A percentile compares a stretch with the other conserved stretches of the same genome.
Conservation (phyloP, 2,888 invertebrate species). For the Ariolimax columbianus region DNA sequence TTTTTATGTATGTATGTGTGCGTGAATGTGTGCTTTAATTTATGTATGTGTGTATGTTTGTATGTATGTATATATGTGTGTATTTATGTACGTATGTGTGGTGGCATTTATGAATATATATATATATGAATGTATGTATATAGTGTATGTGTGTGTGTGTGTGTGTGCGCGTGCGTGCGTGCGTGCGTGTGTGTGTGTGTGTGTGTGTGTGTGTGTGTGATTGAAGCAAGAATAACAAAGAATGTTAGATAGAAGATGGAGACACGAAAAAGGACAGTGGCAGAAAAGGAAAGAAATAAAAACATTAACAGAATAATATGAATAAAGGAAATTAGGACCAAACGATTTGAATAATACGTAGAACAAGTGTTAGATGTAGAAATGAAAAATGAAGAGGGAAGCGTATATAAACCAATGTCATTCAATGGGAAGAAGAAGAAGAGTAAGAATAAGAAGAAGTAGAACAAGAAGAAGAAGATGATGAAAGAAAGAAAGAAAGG, state of each 20-base stretch:
- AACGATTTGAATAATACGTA: neutral
- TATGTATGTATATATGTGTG: neutral
- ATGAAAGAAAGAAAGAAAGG: neutral
- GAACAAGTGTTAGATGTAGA: no score
- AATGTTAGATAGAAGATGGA: no score
- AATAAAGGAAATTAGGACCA: neutral
- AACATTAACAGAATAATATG: neutral
- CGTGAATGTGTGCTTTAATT: neutral
- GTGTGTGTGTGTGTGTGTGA: neutral
- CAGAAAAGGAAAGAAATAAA: neutral
- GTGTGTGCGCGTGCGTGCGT: neutral
- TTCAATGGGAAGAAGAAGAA: no score
- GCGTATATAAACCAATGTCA: no score
- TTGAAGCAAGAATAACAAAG: no score
- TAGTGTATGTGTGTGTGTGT: neutral
- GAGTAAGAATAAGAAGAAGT: no score
- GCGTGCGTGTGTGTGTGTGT: neutral
- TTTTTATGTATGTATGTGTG: neutral
- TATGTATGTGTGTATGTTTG: neutral
- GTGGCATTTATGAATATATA: neutral
- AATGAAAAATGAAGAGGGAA: no score
- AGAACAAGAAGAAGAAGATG: neutral
- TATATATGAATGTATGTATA: neutral
- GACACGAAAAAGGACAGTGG: no score
- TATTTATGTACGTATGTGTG: constrained; percentile 2